Evolutionary conservation across 1,140 invertebrate genomes (phyloP).

Genomic region (Venturia canescens): DNA sequence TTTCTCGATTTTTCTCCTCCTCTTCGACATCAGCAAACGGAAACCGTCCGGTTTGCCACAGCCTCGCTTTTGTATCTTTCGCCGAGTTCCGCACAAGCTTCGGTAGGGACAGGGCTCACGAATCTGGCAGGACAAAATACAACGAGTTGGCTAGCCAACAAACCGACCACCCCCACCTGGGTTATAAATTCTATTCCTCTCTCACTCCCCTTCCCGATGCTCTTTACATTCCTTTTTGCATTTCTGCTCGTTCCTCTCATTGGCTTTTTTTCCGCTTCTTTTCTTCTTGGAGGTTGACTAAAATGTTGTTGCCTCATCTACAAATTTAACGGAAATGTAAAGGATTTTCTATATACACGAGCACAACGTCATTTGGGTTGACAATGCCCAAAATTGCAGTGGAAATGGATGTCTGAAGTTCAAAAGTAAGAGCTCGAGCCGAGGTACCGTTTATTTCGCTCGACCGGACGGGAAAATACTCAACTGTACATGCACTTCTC

Average conservation of each 20-base stretch:
- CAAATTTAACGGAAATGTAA: neutral
- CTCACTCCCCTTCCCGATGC: neutral
- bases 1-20: neutral
- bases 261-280: neutral
- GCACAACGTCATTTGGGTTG: too few relatives aligned
- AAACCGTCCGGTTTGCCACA: constrained; percentile 7
- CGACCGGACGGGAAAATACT: constrained; percentile 1
- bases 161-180: constrained; percentile 13
- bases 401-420: neutral
- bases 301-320: neutral
- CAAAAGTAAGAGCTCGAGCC: neutral
- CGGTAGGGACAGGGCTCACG: constrained; percentile 7
- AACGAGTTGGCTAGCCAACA: constrained; percentile 1
- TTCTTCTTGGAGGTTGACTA: neutral
- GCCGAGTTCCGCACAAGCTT: neutral
- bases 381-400: neutral
- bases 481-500: neutral
- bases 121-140: neutral
- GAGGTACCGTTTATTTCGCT: constrained; percentile 3
- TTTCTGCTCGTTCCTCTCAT: constrained; percentile 11
- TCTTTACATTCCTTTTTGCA: constrained; percentile 24
- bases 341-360: too few relatives aligned
- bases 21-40: neutral
- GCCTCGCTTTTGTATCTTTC: constrained; percentile 5
- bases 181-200: constrained; percentile 26